These are phyloP conservation scores for Phoronis australis DNA, from an alignment of 2,888 invertebrate genomes.

Conservation along the genomic window DNA sequence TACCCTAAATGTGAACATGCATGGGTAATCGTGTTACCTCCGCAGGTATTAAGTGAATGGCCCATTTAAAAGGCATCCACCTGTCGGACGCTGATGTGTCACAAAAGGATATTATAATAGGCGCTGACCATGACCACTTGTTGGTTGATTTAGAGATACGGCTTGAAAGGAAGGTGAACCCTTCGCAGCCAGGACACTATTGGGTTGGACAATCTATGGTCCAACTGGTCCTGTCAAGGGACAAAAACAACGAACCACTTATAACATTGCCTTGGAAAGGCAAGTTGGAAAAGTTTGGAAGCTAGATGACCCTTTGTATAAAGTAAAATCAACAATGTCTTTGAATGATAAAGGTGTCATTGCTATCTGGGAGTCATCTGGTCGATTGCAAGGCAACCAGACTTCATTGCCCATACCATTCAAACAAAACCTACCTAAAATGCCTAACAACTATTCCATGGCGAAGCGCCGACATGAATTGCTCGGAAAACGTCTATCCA, in stretches of 20 bases:
- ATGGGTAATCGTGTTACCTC: no score
- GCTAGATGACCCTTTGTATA: conserved; percentile 56
- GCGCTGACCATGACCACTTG: no score
- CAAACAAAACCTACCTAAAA: no score
- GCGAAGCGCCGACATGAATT: conserved; percentile 1
- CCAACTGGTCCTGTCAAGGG: neutral
- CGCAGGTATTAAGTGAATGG: no score
- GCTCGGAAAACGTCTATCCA: neutral
- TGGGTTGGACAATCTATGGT: no score
- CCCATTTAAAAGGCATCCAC: no score
- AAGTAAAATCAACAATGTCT: no score
- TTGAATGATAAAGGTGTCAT: no score
- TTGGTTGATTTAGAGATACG: neutral
- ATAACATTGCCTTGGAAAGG: conserved; percentile 78
- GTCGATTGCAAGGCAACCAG: neutral
- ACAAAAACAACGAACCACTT: conserved; percentile 49
- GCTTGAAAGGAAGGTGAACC: conserved; percentile 1
- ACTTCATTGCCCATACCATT: conserved; percentile 1
- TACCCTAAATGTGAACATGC: no score
- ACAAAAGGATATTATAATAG: no score
- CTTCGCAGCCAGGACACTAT: conserved; percentile 2
- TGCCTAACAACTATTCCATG: no score
- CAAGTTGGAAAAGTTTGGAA: conserved; percentile 51
- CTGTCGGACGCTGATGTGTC: no score
- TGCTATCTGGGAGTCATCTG: conserved; percentile 1